Conservation (phyloP, 30 jellyfish, hydroid and myxozoan species). For the Cassiopea andromeda region DNA sequence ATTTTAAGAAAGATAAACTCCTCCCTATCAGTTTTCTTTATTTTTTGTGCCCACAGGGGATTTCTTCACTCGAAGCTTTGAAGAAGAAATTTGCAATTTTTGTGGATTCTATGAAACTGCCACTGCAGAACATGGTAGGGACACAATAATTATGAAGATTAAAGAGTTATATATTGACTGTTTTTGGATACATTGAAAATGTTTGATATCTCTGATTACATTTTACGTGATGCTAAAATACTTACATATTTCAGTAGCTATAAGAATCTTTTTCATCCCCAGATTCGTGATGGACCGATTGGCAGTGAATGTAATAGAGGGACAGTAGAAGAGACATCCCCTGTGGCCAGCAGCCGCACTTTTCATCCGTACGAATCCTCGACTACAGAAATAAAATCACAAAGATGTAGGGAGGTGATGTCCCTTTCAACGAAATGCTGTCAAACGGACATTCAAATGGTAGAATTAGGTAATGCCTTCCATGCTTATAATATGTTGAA, state of each 20-base stretch:
- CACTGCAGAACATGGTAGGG: slow-evolving; percentile 31
- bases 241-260: too few species aligned
- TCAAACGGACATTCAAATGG: slow-evolving; percentile 54
- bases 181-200: too few species aligned
- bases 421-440: slow-evolving; percentile 3
- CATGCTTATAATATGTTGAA: slow-evolving; percentile 43
- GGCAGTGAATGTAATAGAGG: slow-evolving; percentile 78
- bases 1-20: too few species aligned
- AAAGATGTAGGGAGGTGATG: background rate
- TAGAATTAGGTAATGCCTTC: slow-evolving; percentile 47
- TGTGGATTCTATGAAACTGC: slow-evolving; percentile 35
- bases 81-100: slow-evolving; percentile 26
- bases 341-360: background rate
- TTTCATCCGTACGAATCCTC: background rate
- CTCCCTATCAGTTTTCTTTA: too few species aligned
- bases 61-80: background rate
- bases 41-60: too few species aligned
- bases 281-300: slow-evolving; percentile 87
- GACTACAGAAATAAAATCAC: background rate
- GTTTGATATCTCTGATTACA: too few species aligned
- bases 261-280: too few species aligned
- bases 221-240: too few species aligned
- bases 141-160: background rate
- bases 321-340: background rate
- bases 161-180: too few species aligned